Conservation (phyloP, 2,888 invertebrate species). For the Drosophila ustulata region DNA sequence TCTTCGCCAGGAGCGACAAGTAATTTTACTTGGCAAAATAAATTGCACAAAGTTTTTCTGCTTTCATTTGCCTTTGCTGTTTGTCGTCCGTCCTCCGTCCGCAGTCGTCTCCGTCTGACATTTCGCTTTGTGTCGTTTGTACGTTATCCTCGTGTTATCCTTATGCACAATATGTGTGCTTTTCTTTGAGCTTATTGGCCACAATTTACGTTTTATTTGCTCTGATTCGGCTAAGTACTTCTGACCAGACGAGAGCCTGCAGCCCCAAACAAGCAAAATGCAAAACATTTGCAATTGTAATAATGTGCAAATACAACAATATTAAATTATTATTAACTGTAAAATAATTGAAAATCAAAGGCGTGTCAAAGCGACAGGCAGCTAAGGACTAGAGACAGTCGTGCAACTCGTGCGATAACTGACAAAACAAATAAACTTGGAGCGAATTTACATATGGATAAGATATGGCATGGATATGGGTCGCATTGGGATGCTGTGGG, state of each 20-base stretch:
- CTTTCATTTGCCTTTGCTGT: slow-evolving; percentile 59
- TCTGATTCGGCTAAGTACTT: slow-evolving; percentile 44
- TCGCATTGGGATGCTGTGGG: neutral
- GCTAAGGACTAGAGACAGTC: neutral
- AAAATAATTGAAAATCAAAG: neutral
- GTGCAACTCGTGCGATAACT: neutral
- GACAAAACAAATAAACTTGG: slow-evolving; percentile 26
- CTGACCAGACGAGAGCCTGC: slow-evolving; percentile 4
- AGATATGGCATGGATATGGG: neutral
- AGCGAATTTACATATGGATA: neutral
- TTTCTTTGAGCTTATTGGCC: slow-evolving; percentile 59
- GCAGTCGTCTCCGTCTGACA: slow-evolving; percentile 1
- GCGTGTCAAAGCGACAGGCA: neutral
- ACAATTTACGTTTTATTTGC: slow-evolving; percentile 66
- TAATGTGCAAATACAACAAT: too few relatives aligned
- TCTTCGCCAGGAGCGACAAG: slow-evolving; percentile 79
- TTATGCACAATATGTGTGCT: slow-evolving; percentile 14
- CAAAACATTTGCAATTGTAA: neutral
- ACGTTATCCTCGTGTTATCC: slow-evolving; percentile 13
- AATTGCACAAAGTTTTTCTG: slow-evolving; percentile 79
- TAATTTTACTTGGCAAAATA: slow-evolving; percentile 83
- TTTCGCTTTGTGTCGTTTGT: slow-evolving; percentile 46
- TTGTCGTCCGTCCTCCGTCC: slow-evolving; percentile 5
- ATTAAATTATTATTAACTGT: neutral
- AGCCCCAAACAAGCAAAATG: neutral